phyloP scores from a whole-genome alignment of 2,888 invertebrate genomes.

The Caradrina clavipalpis region DNA sequence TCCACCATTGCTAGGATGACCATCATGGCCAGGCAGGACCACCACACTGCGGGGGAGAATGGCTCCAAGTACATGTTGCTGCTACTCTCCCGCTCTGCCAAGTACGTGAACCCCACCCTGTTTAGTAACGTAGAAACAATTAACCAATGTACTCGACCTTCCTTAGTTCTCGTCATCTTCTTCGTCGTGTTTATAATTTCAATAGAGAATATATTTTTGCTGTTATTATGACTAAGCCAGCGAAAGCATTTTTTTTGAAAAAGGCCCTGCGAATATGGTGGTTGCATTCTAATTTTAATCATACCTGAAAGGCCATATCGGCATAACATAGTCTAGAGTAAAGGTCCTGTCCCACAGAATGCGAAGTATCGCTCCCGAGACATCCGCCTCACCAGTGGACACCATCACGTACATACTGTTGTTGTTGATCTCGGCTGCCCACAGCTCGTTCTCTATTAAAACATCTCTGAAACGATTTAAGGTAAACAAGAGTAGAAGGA shows the following conservation, averaged over 20 bases:
- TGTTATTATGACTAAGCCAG: no score
- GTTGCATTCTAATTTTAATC: neutral
- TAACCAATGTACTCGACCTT: neutral
- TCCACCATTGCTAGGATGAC: conserved; percentile 75
- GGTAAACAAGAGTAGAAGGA: neutral
- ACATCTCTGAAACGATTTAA: conserved; percentile 68
- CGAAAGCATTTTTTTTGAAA: neutral
- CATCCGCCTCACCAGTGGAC: conserved; percentile 71
- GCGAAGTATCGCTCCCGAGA: conserved; percentile 76
- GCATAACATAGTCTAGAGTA: conserved; percentile 75
- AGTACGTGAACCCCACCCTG: conserved; percentile 84
- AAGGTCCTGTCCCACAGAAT: conserved; percentile 69
- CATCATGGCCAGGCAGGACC: conserved; percentile 72
- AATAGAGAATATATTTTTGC: no score
- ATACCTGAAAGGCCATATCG: conserved; percentile 81
- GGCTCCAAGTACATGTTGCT: conserved; percentile 84
- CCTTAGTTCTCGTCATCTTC: no score
- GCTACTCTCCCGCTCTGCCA: conserved; percentile 84
- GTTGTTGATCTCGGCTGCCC: conserved; percentile 73
- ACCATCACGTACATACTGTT: conserved; percentile 80
- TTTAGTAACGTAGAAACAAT: neutral
- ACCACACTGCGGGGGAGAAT: conserved; percentile 80
- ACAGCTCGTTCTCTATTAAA: conserved; percentile 71
- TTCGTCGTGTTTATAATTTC: no score
- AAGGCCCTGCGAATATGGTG: no score